A percentile compares a stretch with the other conserved stretches of the same genome.
Evolutionary conservation across 2,113 vertebrate genomes (phyloP).

Genomic region (Clarias batrachus): DNA sequence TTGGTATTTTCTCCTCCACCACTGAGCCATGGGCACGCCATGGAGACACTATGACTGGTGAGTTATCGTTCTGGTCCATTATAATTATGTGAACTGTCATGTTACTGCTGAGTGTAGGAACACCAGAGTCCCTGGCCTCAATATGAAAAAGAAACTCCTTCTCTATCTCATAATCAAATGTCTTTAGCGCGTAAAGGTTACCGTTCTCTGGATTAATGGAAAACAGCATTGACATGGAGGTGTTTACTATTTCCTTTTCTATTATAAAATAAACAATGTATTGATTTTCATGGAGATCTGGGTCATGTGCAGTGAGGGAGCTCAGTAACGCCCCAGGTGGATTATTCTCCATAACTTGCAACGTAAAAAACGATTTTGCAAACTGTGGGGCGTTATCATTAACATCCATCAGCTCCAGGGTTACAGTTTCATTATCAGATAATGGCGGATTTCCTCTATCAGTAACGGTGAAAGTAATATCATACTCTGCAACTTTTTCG

Average conservation of each 20-base stretch:
- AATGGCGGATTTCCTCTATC: no score
- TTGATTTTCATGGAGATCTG: slow-evolving; percentile 12
- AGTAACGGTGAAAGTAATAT: no score
- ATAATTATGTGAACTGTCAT: slow-evolving; percentile 71
- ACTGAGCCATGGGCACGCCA: slow-evolving; percentile 65
- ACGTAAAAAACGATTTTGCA: no score
- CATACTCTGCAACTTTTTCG: no score
- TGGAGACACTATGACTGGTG: slow-evolving; percentile 69
- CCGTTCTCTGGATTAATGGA: slow-evolving; percentile 25
- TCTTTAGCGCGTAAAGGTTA: slow-evolving; percentile 52
- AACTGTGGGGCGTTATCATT: no score
- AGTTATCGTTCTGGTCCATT: slow-evolving; percentile 75
- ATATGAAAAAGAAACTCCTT: slow-evolving; percentile 52
- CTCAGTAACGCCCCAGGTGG: not conserved
- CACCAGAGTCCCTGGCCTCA: slow-evolving; percentile 53
- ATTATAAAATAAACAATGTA: not conserved
- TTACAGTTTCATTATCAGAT: no score
- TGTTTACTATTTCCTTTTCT: slow-evolving; percentile 1
- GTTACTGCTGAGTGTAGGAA: slow-evolving; percentile 60
- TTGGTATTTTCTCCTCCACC: slow-evolving; percentile 66
- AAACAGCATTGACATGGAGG: not conserved
- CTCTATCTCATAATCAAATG: slow-evolving; percentile 59
- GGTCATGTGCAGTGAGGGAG: not conserved
- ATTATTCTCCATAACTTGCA: not conserved
- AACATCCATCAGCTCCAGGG: no score